phyloP scores from a whole-genome alignment of 1,140 invertebrate genomes.

The Dreissena rostriformis region DNA sequence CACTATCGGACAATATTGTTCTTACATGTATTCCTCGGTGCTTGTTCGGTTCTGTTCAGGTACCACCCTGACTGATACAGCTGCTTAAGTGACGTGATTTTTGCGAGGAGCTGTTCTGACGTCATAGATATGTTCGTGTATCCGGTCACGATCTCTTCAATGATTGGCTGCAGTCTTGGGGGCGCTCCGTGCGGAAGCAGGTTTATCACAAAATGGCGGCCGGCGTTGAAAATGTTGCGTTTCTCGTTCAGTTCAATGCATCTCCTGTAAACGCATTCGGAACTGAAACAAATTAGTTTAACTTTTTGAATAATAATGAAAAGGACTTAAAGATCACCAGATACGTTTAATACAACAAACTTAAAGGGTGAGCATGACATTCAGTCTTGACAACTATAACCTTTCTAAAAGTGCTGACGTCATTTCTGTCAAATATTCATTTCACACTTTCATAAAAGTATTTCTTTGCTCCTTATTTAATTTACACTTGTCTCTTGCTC shows the following conservation, averaged over 20 bases:
- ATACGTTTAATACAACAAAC: neutral
- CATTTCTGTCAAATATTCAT: too few species aligned
- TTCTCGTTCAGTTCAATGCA: constrained; percentile 82
- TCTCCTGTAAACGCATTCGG: constrained; percentile 71
- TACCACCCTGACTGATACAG: constrained; percentile 78
- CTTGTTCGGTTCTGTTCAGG: constrained; percentile 64
- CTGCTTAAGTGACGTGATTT: constrained; percentile 74
- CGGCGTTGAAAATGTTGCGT: constrained; percentile 81
- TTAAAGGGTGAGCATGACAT: too few species aligned
- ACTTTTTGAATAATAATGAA: too few species aligned
- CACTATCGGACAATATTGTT: too few species aligned
- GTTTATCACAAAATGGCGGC: constrained; percentile 80
- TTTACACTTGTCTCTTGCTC: too few species aligned
- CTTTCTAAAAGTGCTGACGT: too few species aligned
- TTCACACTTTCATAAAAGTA: too few species aligned
- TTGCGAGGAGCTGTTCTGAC: constrained; percentile 69
- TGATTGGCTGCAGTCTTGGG: constrained; percentile 65
- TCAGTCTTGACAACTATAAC: too few species aligned
- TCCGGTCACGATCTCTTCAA: constrained; percentile 74
- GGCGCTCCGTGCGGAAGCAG: constrained; percentile 81
- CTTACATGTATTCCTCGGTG: neutral
- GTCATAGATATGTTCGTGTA: constrained; percentile 74
- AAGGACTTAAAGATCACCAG: too few species aligned
- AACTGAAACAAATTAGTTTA: constrained; percentile 56
- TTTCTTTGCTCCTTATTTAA: too few species aligned